Base-by-base conservation (phyloP, 2,888 invertebrate genomes). In the Trichopoda pennipes region DNA sequence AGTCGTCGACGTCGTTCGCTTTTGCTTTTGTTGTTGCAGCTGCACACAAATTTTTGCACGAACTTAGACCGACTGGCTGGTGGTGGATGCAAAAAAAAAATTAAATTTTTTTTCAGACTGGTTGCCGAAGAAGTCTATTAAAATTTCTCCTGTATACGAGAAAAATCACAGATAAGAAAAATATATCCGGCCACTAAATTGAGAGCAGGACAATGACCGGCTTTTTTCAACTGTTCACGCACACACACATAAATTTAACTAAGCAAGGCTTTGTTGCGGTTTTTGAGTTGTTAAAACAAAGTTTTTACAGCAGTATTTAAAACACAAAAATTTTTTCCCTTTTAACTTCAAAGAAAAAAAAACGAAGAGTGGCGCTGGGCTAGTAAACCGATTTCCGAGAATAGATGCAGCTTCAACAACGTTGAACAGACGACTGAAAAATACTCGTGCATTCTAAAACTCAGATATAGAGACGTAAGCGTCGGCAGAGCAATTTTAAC, bases 181-280 rank as follows among this genome's bases (percentile, higher is more conserved):
- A 63, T 73, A 81, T 68, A 77, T 81, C 42, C 68, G 68, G 63
- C 49, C 69, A 76, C 56, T 10, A 49, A 69, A 76, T 72, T 58
- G 32, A 51, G 68, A 72, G 56, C 72, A 73, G 81, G 81, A 81
- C 77, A 81, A 74, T 81, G 73, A 74, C 81, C 78, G 64, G 78
- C 77, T 81, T 77, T 69, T 61, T 23, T n/a, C 32, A 19, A 23
- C 21, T 21, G 21, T 16, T 61, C 6, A 17, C 47, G 32, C 23
- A 16, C 16, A 17, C 19, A 66, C 42, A 47, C 16, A 7, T 35
- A 42, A 16, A 23, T 42, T 56, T 16, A 49, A 17, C n/a, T 21
- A 63, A 35, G 21, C 53, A 38, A 55, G 14, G 16, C 1, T 19
- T 72, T 28, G 16, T 44, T 44, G 28, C 28, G 28, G 28, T 6